phyloP scores from a whole-genome alignment of 1,140 invertebrate species.

The Hypothenemus hampei region DNA sequence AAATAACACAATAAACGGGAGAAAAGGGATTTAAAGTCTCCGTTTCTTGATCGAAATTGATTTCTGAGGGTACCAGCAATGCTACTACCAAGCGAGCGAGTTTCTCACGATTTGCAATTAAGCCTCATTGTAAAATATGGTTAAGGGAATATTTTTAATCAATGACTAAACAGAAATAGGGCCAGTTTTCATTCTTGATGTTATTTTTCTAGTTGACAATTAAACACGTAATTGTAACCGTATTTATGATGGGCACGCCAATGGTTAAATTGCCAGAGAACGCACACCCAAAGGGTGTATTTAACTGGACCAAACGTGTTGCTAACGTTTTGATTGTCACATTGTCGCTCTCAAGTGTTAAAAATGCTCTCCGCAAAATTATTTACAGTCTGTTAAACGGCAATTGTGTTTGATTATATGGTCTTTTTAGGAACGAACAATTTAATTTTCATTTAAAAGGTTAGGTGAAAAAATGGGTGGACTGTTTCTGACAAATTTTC shows the following conservation, averaged over 20 bases:
- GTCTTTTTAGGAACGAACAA: not conserved
- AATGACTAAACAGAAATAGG: conserved; percentile 11
- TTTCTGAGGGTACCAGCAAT: not conserved
- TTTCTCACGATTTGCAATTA: conserved; percentile 21
- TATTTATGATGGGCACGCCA: not conserved
- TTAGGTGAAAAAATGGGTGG: not conserved
- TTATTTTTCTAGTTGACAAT: conserved; percentile 3
- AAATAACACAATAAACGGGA: conserved; percentile 36
- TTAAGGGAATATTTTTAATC: conserved; percentile 1
- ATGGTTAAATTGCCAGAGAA: not conserved
- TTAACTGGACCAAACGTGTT: conserved; percentile 3
- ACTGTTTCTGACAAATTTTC: not conserved
- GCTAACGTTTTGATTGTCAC: conserved; percentile 7
- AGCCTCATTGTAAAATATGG: conserved; percentile 3
- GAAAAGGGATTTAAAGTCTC: conserved; percentile 23
- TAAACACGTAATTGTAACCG: not conserved
- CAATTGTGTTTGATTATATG: conserved; percentile 4
- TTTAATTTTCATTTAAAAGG: not conserved
- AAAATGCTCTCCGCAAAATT: conserved; percentile 10
- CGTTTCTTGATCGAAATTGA: conserved; percentile 2
- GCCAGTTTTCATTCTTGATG: too few relatives aligned
- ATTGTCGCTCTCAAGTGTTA: conserved; percentile 5
- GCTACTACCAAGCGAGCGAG: too few relatives aligned
- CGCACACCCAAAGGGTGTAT: not conserved
- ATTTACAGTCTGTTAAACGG: conserved; percentile 11